Evolutionary conservation across 2,797 vertebrate genomes (phyloP).

Genomic region (Mus caroli): DNA sequence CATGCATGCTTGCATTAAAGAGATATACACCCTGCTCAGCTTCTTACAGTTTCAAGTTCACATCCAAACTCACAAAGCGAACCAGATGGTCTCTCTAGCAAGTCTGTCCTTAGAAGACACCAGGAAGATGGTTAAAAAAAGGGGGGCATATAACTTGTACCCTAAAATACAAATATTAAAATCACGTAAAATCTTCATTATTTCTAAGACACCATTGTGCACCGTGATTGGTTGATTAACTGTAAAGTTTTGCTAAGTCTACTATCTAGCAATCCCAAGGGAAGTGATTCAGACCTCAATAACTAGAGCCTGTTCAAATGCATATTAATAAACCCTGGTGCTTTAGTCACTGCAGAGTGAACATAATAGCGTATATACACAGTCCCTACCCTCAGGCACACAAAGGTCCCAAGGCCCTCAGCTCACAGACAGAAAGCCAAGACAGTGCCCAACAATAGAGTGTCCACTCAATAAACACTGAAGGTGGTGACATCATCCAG

Average conservation of each 20-base stretch:
- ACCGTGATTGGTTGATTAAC: not conserved
- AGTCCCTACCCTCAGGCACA: not conserved
- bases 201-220: conserved; percentile 2
- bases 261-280: conserved; percentile 40
- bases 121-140: not conserved
- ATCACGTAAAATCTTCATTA: conserved; percentile 1
- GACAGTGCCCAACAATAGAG: not conserved
- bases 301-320: not conserved
- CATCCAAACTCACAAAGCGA: conserved; percentile 2
- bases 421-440: conserved; percentile 16
- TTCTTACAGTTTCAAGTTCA: not conserved
- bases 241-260: conserved; percentile 19
- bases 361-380: not conserved
- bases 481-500: conserved; percentile 68
- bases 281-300: conserved; percentile 42
- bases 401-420: not conserved
- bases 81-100: not conserved
- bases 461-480: conserved; percentile 55
- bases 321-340: conserved; percentile 32
- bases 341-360: not conserved
- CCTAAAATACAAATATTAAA: conserved; percentile 61
- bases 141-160: not conserved
- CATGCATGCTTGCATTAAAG: not conserved
- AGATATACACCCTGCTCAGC: not conserved
- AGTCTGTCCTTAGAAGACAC: conserved; percentile 28